Conservation (phyloP, 1,140 invertebrate genomes). For the Drosophila pseudoananassae region DNA sequence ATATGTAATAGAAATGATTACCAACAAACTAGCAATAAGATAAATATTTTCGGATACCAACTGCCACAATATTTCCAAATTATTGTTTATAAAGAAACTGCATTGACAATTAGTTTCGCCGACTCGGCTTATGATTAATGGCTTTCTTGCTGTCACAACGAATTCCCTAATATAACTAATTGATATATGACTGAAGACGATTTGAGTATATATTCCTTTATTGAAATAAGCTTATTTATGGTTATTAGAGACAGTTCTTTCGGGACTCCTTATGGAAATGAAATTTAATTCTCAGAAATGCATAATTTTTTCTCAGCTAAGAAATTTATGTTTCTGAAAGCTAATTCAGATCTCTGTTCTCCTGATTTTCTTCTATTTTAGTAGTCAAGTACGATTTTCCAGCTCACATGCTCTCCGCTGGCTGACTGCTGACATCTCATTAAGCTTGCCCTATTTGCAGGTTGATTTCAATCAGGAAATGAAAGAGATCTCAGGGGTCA, state of each 20-base stretch:
- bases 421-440: slow-evolving; percentile 21
- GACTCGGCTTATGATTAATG: slow-evolving; percentile 30
- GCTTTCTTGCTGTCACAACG: slow-evolving; percentile 8
- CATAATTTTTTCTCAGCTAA: neutral
- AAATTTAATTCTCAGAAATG: neutral
- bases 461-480: slow-evolving; percentile 49
- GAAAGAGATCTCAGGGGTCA: slow-evolving; percentile 7
- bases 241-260: neutral
- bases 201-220: slow-evolving; percentile 15
- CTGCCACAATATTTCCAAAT: slow-evolving; percentile 9
- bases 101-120: slow-evolving; percentile 22
- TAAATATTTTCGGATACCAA: slow-evolving; percentile 8
- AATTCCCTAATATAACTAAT: slow-evolving; percentile 32
- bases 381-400: slow-evolving; percentile 39
- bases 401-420: too few species aligned
- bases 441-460: slow-evolving; percentile 36
- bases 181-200: slow-evolving; percentile 28
- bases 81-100: neutral
- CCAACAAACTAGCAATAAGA: slow-evolving; percentile 35
- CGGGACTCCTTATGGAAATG: neutral
- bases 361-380: slow-evolving; percentile 33
- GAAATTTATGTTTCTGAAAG: too few species aligned
- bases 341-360: neutral
- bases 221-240: slow-evolving; percentile 1
- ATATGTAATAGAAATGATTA: slow-evolving; percentile 30